A percentile compares a stretch with the other conserved stretches of the same genome.
These are phyloP conservation scores for Corvus hawaiiensis DNA, from an alignment of 2,113 vertebrate species.

Conservation along the genomic window DNA sequence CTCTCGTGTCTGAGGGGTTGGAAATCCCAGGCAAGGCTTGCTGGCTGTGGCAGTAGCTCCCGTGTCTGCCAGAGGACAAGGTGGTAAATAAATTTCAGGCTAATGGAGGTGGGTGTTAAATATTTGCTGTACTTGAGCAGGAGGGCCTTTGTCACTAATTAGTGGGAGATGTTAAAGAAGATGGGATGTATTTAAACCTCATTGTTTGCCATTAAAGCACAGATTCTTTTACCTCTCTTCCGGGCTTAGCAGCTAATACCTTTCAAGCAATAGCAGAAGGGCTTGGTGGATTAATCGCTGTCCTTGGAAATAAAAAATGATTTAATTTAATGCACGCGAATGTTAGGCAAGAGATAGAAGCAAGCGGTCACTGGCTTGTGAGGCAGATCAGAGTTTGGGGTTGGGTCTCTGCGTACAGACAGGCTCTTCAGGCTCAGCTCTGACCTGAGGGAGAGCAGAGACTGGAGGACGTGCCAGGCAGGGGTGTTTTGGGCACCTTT, in stretches of 20 bases:
- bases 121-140: conserved; percentile 62
- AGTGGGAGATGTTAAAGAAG: conserved; percentile 36
- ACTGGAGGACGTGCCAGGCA: background rate
- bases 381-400: background rate
- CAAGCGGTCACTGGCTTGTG: background rate
- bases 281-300: conserved; percentile 37
- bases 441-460: background rate
- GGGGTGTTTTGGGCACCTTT: background rate
- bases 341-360: background rate
- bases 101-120: conserved; percentile 49
- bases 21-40: background rate
- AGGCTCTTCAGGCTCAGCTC: background rate
- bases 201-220: conserved; percentile 53
- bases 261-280: conserved; percentile 23
- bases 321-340: conserved; percentile 43
- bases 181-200: conserved; percentile 48
- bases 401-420: background rate
- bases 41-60: background rate
- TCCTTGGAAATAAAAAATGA: conserved; percentile 45
- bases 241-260: conserved; percentile 33
- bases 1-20: background rate
- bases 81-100: conserved; percentile 38
- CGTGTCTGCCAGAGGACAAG: background rate
- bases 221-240: conserved; percentile 30
- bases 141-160: conserved; percentile 57